These are phyloP conservation scores for Gymnobelideus leadbeateri DNA, from an alignment of 2,113 vertebrate genomes.

Conservation along the genomic window DNA sequence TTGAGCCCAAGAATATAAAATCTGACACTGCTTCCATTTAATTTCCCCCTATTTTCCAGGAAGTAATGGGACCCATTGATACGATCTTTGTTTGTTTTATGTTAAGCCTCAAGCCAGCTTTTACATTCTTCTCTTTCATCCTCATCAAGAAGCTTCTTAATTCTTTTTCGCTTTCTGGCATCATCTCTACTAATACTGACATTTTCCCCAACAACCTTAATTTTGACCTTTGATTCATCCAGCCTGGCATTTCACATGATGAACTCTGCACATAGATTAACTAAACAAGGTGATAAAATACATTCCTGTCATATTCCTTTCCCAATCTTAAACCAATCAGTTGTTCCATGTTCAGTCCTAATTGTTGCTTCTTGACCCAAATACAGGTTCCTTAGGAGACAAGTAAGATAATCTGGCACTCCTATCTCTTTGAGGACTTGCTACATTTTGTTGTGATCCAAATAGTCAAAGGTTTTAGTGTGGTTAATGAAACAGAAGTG, in stretches of 20 bases:
- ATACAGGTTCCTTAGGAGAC: not conserved
- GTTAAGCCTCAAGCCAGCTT: no score
- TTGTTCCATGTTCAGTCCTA: not conserved
- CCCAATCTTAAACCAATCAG: not conserved
- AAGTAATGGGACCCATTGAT: no score
- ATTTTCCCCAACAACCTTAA: not conserved
- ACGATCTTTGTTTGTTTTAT: no score
- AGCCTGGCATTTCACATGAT: not conserved
- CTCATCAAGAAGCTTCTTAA: not conserved
- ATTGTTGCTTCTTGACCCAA: not conserved
- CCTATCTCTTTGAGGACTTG: no score
- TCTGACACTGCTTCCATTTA: no score
- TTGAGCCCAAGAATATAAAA: no score
- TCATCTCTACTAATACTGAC: not conserved
- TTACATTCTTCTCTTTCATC: no score
- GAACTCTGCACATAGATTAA: not conserved
- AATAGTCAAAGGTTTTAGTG: no score
- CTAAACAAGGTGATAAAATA: not conserved
- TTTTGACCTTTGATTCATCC: not conserved
- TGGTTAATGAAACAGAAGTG: no score
- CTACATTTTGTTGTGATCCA: no score
- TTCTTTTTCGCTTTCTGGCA: not conserved
- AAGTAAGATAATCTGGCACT: no score
- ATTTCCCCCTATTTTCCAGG: no score
- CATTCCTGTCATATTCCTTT: not conserved